Base-by-base conservation (phyloP, 2,888 invertebrate species). In the Gastracanthus pulcherrimus region DNA sequence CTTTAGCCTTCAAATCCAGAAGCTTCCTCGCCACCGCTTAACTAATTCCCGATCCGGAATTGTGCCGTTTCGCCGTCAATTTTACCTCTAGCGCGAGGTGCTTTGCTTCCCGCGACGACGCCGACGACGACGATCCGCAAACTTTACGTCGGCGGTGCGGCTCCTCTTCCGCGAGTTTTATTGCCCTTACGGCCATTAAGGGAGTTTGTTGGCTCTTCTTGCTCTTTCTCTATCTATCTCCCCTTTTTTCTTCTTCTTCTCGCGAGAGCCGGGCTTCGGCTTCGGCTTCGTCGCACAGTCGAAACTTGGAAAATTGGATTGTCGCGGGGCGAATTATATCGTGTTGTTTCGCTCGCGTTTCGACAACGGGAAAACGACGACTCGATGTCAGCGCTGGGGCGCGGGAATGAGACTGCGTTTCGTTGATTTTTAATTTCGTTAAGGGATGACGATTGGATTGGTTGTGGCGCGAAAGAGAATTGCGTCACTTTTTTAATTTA, bases 291-390 rank as follows among this genome's bases (percentile, higher is more conserved):
- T n/a, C n/a, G n/a, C n/a, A n/a, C n/a, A n/a, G n/a, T 64, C 45
- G 23, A 67, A 76, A 76, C 71, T 81, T 72, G 71, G n/a, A 72
- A 71, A 81, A 76, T 76, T 76, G 64, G 76, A 81, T 71, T 48
- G 76, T 58, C 67, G 55, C 41, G 19, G 31, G 71, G 41, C 66
- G n/a, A 71, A 41, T 55, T 64, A 64, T 70, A 45, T 6, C 71
- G n/a, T 55, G 58, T 34, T 62, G 34, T 62, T 29, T 58, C 71
- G 36, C 36, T 71, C 45, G 19, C 13, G 19, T 26, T 29, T 58
- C 16, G 23, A 58, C 26, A 13, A 23, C 13, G 38, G n/a, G n/a
- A n/a, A n/a, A n/a, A n/a, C 48, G 19, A 29, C 16, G 29, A 45
- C 45, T 60, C 60, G 71, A 69, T 7, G 48, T 4, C 16, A 41